Evolutionary conservation across 2,797 vertebrate genomes (phyloP).

Genomic region (Spinibarbus caldwelli): DNA sequence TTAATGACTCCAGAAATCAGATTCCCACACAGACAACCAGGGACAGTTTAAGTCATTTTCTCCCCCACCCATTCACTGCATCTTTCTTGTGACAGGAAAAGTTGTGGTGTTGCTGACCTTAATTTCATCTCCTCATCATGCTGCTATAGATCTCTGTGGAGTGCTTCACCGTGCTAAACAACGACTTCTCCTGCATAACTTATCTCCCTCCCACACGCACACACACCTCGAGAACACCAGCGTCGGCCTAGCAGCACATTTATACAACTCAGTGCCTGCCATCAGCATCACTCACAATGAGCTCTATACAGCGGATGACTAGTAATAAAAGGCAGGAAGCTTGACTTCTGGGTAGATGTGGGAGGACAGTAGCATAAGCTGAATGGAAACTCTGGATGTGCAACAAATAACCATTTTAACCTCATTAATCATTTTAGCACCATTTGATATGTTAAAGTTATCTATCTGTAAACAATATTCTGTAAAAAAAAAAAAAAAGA

Average conservation of each 20-base stretch:
- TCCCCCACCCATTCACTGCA: slow-evolving; percentile 50
- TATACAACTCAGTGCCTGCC: not conserved
- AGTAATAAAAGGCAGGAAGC: slow-evolving; percentile 35
- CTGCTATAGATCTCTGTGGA: slow-evolving; percentile 56
- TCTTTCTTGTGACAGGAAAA: slow-evolving; percentile 50
- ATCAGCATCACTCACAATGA: slow-evolving; percentile 39
- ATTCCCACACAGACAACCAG: slow-evolving; percentile 42
- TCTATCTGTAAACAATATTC: not conserved
- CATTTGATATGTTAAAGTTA: not conserved
- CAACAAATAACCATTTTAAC: slow-evolving; percentile 13
- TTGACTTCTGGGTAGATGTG: slow-evolving; percentile 37
- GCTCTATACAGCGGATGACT: slow-evolving; percentile 51
- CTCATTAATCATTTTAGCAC: not conserved
- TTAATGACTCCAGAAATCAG: slow-evolving; percentile 47
- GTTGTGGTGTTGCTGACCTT: slow-evolving; percentile 59
- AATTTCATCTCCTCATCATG: slow-evolving; percentile 57
- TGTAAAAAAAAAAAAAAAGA: not conserved
- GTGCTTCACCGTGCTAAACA: slow-evolving; percentile 49
- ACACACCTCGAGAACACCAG: slow-evolving; percentile 22
- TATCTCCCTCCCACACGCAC: slow-evolving; percentile 60
- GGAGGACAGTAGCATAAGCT: slow-evolving; percentile 34
- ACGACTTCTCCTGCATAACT: slow-evolving; percentile 65
- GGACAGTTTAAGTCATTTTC: slow-evolving; percentile 57
- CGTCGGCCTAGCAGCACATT: slow-evolving; percentile 15
- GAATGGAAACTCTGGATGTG: not conserved